Evolutionary conservation across 1,140 invertebrate species (phyloP), one percentile per base, ranked within the genome.

Genomic region (Pseudomyrmex concolor): DNA sequence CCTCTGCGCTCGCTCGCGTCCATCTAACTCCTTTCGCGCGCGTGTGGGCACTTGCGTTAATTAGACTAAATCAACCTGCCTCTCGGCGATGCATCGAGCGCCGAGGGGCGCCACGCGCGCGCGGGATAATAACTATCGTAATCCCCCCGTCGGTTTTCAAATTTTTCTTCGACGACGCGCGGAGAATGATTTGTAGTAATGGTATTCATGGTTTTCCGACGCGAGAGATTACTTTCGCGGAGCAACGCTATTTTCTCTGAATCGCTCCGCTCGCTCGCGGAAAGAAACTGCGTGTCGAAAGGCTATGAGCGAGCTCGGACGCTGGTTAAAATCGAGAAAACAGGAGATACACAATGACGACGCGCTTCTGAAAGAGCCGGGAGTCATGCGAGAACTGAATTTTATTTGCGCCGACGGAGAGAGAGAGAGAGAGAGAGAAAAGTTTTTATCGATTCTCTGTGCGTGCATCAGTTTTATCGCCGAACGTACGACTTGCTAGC

Each of bases 21-120:
- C 5, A 34, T 63, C 67, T 74, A 48, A 7, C 34, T 34, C 57
- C 80, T 68, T 84, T 74, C 55, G 81, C 34, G 63, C 34, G n/a
- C 13, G n/a, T 9, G 55, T 54, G 72, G 12, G 66, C 25, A 22
- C 25, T 34, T 51, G 64, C 13, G 62, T 85, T 88, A 88, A 87
- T 72, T 72, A 66, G 85, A 62, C 50, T 60, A 34, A 34, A 68
- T 88, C 87, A 88, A 88, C 86, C 87, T 85, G 86, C 83, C 82
- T 84, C 63, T 71, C 73, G 73, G 17, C 50, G 50, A 12, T 12
- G 13, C 70, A 4, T 22, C 4, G 7, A 12, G 19, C 17, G 19
- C 17, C 51, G 48, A 34, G 34, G 66, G 43, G 62, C 62, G 45
- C 59, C 67, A 10, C 50, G 66, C 50, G 66, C 50, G 66, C 19